A percentile compares a stretch with the other conserved stretches of the same genome.
These are phyloP conservation scores for Calosoma granatense DNA, from an alignment of 1,140 invertebrate species.

Conservation along the genomic window DNA sequence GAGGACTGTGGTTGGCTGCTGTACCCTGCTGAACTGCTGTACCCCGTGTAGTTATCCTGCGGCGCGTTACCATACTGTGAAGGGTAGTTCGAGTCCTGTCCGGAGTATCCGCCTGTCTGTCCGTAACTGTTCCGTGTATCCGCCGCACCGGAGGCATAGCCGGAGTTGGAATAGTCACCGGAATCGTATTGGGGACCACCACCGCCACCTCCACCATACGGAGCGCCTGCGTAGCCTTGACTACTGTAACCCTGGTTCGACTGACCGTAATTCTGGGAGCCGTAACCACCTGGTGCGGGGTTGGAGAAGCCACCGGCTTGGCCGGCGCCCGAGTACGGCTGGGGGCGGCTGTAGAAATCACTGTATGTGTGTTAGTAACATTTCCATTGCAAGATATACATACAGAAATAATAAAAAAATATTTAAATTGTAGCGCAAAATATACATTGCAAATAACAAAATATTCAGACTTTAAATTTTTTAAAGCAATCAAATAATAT, in stretches of 20 bases:
- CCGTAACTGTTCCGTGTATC: constrained; percentile 15
- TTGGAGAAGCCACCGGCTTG: background rate
- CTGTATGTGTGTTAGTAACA: background rate
- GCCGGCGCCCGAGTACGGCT: background rate
- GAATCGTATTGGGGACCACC: constrained; percentile 14
- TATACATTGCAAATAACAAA: background rate
- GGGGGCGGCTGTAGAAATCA: background rate
- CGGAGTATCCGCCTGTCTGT: constrained; percentile 13
- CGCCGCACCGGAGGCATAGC: background rate
- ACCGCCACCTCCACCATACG: constrained; percentile 11
- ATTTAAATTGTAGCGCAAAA: background rate
- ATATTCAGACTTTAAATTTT: no score
- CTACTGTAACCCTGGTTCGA: constrained; percentile 11
- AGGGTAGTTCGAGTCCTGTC: constrained; percentile 7
- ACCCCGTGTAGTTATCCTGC: background rate
- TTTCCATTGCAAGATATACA: no score
- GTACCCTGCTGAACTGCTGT: constrained; percentile 14
- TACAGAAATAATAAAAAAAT: background rate
- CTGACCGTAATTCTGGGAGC: constrained; percentile 14
- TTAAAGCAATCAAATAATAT: no score
- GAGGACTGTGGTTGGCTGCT: constrained; percentile 17
- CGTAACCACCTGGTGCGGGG: background rate
- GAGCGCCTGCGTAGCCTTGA: constrained; percentile 15
- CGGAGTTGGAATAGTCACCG: constrained; percentile 9
- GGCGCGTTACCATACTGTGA: background rate